Conservation (phyloP, 2,113 vertebrate species). For the Odontophorus gujanensis region DNA sequence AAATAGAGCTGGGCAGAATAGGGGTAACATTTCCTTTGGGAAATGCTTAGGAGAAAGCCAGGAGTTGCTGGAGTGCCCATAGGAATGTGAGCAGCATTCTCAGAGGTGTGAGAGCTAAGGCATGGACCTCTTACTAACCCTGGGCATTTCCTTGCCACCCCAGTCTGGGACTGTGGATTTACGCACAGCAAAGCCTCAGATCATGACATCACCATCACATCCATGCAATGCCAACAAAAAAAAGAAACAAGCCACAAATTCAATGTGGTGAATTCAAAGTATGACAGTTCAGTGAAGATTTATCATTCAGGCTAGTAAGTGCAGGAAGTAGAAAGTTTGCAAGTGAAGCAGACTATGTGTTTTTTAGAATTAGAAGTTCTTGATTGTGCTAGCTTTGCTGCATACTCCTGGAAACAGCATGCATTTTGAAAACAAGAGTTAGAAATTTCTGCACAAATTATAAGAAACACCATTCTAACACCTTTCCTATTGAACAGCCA, state of each 20-base stretch:
- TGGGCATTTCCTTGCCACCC: not conserved
- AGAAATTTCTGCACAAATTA: not conserved
- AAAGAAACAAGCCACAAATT: not conserved
- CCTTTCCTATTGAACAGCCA: not conserved
- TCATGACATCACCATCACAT: not conserved
- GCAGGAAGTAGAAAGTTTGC: not conserved
- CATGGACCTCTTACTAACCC: not conserved
- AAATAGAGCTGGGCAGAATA: accelerated
- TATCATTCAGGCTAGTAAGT: not conserved
- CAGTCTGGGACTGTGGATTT: not conserved
- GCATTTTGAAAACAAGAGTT: not conserved
- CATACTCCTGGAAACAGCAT: not conserved
- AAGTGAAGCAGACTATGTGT: too few relatives aligned
- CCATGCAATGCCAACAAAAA: not conserved
- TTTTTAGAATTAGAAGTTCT: not conserved
- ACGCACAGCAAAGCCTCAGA: not conserved
- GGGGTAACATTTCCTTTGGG: not conserved
- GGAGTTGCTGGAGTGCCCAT: not conserved
- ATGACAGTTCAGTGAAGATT: not conserved
- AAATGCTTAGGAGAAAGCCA: not conserved
- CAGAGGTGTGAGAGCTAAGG: not conserved
- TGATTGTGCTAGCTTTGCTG: not conserved
- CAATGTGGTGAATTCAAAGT: not conserved
- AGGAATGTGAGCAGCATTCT: not conserved
- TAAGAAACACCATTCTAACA: not conserved